These are phyloP conservation scores for Coranthus polyacanthus DNA, from an alignment of 2,797 vertebrate species.

Conservation along the genomic window DNA sequence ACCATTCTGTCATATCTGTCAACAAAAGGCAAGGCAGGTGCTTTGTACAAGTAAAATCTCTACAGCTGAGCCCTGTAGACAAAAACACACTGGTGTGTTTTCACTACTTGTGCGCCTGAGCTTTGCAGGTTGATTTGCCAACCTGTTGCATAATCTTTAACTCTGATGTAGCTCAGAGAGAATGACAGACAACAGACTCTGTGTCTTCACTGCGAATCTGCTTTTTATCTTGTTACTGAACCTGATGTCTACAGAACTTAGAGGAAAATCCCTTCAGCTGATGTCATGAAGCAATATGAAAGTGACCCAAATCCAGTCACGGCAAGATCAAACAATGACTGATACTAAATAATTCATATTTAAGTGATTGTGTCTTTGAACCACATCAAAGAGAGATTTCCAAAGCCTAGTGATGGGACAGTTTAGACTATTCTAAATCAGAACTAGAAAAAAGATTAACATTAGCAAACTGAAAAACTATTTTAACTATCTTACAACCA, in stretches of 20 bases:
- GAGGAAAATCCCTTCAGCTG: slow-evolving; percentile 31
- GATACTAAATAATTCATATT: slow-evolving; percentile 23
- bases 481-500: too few relatives aligned
- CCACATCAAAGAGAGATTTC: too few relatives aligned
- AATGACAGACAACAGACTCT: slow-evolving; percentile 25
- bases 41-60: not conserved
- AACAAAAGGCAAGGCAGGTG: not conserved
- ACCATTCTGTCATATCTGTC: slow-evolving; percentile 9
- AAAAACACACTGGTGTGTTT: slow-evolving; percentile 5
- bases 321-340: slow-evolving; percentile 7
- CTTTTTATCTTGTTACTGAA: slow-evolving; percentile 35
- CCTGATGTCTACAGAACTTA: not conserved
- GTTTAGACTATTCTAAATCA: too few relatives aligned
- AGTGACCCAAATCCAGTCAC: slow-evolving; percentile 20
- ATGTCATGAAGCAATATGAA: slow-evolving; percentile 34
- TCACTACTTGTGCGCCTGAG: slow-evolving; percentile 11
- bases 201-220: slow-evolving; percentile 3
- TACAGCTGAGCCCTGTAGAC: not conserved
- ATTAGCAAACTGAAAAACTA: too few relatives aligned
- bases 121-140: slow-evolving; percentile 19
- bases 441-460: too few relatives aligned
- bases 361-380: not conserved
- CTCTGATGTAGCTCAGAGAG: slow-evolving; percentile 22
- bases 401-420: too few relatives aligned
- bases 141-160: slow-evolving; percentile 43